Base-by-base conservation (phyloP, 2,113 vertebrate genomes). In the Sinocyclocheilus rhinocerous region DNA sequence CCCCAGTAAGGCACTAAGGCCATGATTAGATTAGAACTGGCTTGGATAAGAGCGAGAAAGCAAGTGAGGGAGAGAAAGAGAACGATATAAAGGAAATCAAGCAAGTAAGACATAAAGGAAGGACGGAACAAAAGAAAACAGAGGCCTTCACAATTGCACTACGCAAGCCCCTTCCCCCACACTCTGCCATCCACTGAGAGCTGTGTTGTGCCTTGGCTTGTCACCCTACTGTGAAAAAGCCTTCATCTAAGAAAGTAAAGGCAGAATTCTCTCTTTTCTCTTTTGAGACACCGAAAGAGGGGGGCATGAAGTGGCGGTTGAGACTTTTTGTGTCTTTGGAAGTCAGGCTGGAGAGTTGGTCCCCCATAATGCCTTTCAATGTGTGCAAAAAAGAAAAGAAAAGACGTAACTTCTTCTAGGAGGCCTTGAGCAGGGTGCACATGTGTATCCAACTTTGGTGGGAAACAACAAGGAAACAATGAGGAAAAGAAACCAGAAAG, bases 11-110 rank as follows among this genome's bases (percentile, higher is more conserved):
- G 91, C 91, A 91, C 90, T 94, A 93, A 91, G 92, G 92, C 90
- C 84, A 92, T 95, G 92, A 95, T 95, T 96, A 94, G 93, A 95
- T 96, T 93, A 96, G 92, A 93, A 87, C 92, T 95, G 87, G 3
- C 94, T 94, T 92, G 93, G 87, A 16, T 24, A 42, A 85, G 22
- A 67, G 26, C 85, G 76, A 52, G 45, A 45, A 11, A 45, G 42
- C 45, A 48, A 48, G 45, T 48, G 1, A 42, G 42, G 2, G 45
- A 48, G 45, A 48, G 45, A 12, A 11, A 45, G 45, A 85, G 81
- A 18, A 29, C 1, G 13, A 77, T 6, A 18, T 10, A 59, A 22
- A 52, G 78, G 83, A 48, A 80, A 84, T 39, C 69, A 20, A 84
- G 80, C 70, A 85, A 72, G 88, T 85, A 85, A 84, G 83, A 85